Evolutionary conservation across 2,113 vertebrate species (phyloP).

Genomic region (Bujurquina vittata): DNA sequence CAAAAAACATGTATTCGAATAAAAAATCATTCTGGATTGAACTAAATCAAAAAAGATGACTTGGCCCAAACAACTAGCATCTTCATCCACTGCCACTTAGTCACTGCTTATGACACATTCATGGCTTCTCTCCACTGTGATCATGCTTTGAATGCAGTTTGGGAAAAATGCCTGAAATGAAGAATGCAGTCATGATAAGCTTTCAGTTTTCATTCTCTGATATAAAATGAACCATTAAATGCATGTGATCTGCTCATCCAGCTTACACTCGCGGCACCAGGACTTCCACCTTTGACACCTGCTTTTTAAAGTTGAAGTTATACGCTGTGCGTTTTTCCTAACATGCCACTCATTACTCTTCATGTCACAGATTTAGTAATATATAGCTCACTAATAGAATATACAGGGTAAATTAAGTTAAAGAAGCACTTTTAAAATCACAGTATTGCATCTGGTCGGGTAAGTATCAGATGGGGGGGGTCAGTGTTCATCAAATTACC

Average conservation of each 20-base stretch:
- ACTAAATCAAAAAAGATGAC: background rate
- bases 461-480: too few species aligned
- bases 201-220: background rate
- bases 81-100: background rate
- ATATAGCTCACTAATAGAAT: background rate
- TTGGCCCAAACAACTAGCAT: background rate
- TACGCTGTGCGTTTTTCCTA: background rate
- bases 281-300: background rate
- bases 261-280: background rate
- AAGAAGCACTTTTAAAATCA: too few species aligned
- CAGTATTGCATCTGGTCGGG: too few species aligned
- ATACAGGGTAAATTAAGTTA: too few species aligned
- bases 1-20: background rate
- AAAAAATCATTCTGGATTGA: background rate
- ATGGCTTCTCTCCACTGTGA: background rate
- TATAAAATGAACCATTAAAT: background rate
- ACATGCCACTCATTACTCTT: background rate
- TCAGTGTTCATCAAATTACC: too few species aligned
- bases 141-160: background rate
- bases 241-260: background rate
- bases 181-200: slow-evolving; percentile 1
- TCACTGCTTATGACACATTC: background rate
- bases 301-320: background rate
- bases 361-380: background rate
- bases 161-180: slow-evolving; percentile 4